Percentiles rank a stretch among this genome's conserved stretches.
These are phyloP conservation scores for Eulemur coronatus DNA, from an alignment of 2,797 vertebrate species.

Conservation along the genomic window DNA sequence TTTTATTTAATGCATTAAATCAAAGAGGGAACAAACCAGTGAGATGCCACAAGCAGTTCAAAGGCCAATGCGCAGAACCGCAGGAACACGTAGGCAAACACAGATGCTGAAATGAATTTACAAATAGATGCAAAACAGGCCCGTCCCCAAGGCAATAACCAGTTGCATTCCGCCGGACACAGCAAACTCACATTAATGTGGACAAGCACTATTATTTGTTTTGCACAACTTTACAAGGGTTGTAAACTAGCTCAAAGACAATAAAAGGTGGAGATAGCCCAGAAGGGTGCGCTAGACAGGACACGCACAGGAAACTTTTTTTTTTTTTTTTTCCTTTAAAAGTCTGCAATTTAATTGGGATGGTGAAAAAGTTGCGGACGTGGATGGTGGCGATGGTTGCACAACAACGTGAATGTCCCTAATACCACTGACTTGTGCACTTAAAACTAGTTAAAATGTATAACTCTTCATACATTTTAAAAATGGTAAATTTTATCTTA, in stretches of 20 bases:
- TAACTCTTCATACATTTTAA: no score
- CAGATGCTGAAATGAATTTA: not conserved
- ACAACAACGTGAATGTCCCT: accelerated
- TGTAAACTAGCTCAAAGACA: not conserved
- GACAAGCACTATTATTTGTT: not conserved
- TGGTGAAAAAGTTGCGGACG: not conserved
- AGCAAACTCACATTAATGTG: not conserved
- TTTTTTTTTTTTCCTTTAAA: not conserved
- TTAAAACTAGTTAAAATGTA: not conserved
- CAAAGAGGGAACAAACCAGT: not conserved
- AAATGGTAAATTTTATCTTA: not conserved
- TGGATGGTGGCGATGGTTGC: accelerated
- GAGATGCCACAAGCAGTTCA: not conserved
- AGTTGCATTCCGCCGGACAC: not conserved
- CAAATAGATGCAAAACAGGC: not conserved
- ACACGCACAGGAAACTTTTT: not conserved
- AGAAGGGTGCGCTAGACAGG: not conserved
- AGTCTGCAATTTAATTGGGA: not conserved
- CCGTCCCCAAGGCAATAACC: not conserved
- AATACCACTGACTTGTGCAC: accelerated
- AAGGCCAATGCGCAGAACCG: not conserved
- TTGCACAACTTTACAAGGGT: not conserved
- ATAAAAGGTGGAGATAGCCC: not conserved
- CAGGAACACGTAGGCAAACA: not conserved
- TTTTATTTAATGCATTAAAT: not conserved